Base-by-base conservation (phyloP, 1,140 invertebrate species). In the Vollenhovia emeryi region DNA sequence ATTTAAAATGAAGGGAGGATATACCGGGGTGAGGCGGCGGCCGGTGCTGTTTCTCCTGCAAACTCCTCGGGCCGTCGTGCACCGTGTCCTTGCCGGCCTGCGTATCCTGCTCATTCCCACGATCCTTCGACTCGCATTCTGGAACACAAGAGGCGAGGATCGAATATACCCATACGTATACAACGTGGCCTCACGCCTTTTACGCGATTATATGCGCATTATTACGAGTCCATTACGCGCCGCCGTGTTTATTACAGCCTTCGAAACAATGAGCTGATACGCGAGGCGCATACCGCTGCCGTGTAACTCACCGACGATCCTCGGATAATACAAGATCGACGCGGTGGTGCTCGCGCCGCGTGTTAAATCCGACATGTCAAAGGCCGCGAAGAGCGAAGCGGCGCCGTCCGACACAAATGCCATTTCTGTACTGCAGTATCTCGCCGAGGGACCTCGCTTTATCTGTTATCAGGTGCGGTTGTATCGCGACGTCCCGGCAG, bases 41-140 rank as follows among this genome's bases (percentile, higher is more conserved):
- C 1, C 78, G 78, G 11, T 71, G 78, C 40, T 79, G 76, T 27
- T 52, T 71, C 24, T 80, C 78, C 43, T 82, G 66, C 13, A 73
- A 73, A 71, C 59, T 82, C 55, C n/a, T 59, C 24, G 69, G 78
- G 30, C 36, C 48, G n/a, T 66, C 71, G 18, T 79, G 82, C 73
- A 21, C 33, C 8, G 74, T 33, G 36, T 85, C 74, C 27, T 55
- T 76, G 48, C 2, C 36, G 30, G 40, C 40, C 36, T 78, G 83
- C 13, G 24, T 27, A 55, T 90, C 69, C 27, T 80, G 75, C 33
- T 74, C 45, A 64, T 50, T 74, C 30, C 59, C 82, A 80, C 76
- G 73, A 79, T 78, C 73, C 45, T 79, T 60, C 18, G 62, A 18
- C 52, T 89, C 90, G 9, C 84, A 86, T 64, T 90, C 91, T 91